Evolutionary conservation across 2,888 invertebrate genomes (phyloP).

Genomic region (Entomobrya proxima): DNA sequence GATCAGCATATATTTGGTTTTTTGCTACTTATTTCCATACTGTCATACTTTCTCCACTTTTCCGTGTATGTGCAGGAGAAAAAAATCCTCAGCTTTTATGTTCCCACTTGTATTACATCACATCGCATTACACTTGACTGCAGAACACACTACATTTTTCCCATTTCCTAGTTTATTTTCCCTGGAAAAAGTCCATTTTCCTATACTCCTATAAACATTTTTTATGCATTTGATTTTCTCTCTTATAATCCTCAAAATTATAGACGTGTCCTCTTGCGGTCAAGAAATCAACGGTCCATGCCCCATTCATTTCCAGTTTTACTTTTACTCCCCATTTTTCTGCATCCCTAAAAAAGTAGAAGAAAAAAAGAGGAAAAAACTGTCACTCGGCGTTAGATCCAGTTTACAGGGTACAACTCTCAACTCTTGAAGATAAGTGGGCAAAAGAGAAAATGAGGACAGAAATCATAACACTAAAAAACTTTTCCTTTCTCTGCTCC

Average conservation of each 20-base stretch:
- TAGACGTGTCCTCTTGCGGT: conserved; percentile 1
- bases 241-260: no score
- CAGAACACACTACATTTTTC: neutral
- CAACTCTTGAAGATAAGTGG: neutral
- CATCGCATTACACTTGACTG: conserved; percentile 28
- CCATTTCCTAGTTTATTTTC: neutral
- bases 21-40: conserved; percentile 28
- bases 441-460: conserved; percentile 17
- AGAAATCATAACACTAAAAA: conserved; percentile 29
- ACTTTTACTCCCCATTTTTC: neutral
- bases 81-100: conserved; percentile 17
- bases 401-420: neutral
- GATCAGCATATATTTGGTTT: neutral
- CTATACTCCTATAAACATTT: no score
- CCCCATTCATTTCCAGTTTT: conserved; percentile 15
- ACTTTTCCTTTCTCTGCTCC: conserved; percentile 8
- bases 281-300: conserved; percentile 52
- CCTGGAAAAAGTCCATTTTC: neutral
- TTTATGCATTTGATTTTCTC: no score
- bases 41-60: conserved; percentile 17
- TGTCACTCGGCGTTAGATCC: neutral
- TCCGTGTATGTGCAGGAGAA: no score
- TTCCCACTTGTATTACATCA: conserved; percentile 26
- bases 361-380: neutral
- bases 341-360: neutral